phyloP scores from a whole-genome alignment of 1,140 invertebrate species.

The Micrasema minimum region DNA sequence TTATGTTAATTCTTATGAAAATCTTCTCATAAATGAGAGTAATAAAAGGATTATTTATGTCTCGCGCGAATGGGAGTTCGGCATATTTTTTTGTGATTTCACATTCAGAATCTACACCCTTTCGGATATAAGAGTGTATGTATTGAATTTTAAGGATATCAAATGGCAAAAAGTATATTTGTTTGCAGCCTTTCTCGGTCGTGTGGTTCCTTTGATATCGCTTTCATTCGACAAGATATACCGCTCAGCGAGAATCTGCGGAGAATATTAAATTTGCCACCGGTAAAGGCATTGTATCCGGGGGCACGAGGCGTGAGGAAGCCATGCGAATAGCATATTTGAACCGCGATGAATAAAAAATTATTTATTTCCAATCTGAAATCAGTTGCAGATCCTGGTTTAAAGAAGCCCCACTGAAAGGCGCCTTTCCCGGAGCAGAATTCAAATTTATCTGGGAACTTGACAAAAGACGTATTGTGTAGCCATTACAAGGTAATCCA shows the following conservation, averaged over 20 bases:
- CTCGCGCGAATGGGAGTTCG: neutral
- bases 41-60: too few species aligned
- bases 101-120: slow-evolving; percentile 18
- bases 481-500: slow-evolving; percentile 49
- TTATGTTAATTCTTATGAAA: too few species aligned
- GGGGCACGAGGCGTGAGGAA: slow-evolving; percentile 3
- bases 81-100: neutral
- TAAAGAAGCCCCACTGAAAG: slow-evolving; percentile 21
- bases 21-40: too few species aligned
- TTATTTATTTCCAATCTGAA: slow-evolving; percentile 53
- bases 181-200: slow-evolving; percentile 43
- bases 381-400: slow-evolving; percentile 52
- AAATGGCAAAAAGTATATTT: slow-evolving; percentile 47
- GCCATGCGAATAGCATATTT: slow-evolving; percentile 45
- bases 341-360: slow-evolving; percentile 47
- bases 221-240: slow-evolving; percentile 52
- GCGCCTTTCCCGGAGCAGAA: slow-evolving; percentile 34
- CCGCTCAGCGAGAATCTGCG: slow-evolving; percentile 25
- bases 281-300: slow-evolving; percentile 36
- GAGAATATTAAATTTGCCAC: slow-evolving; percentile 51
- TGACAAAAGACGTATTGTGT: slow-evolving; percentile 52
- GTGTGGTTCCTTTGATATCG: slow-evolving; percentile 48
- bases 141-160: slow-evolving; percentile 47
- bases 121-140: slow-evolving; percentile 23
- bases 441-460: slow-evolving; percentile 51